Evolutionary conservation across 1,140 invertebrate species (phyloP).

Genomic region (Fopius arisanus): DNA sequence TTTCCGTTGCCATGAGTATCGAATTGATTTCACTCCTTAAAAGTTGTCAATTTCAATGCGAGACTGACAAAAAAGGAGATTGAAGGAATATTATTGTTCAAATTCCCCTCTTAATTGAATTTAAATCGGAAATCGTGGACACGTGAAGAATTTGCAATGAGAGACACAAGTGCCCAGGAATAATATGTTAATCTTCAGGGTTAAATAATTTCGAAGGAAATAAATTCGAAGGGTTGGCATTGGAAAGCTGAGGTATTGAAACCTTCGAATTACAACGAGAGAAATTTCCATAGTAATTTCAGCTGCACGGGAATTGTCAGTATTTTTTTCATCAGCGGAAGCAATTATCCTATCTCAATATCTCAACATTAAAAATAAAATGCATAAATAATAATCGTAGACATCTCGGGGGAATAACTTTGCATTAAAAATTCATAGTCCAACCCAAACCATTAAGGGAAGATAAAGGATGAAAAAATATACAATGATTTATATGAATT

Average conservation of each 20-base stretch:
- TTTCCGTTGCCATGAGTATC: neutral
- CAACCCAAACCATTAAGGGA: neutral
- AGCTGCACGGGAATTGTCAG: no score
- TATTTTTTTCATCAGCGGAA: no score
- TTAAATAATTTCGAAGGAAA: neutral
- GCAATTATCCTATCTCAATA: no score
- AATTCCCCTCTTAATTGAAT: neutral
- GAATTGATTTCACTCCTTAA: neutral
- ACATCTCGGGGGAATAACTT: neutral
- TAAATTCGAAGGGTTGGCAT: no score
- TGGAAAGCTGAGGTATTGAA: no score
- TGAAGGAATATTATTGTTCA: neutral
- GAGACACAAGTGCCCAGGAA: neutral
- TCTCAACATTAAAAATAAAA: no score
- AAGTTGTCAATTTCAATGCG: neutral
- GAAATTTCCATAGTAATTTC: no score
- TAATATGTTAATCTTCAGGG: neutral
- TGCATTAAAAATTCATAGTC: neutral
- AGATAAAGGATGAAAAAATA: neutral
- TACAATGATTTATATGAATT: neutral
- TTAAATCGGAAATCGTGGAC: neutral
- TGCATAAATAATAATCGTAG: no score
- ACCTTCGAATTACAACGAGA: no score
- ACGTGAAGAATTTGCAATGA: neutral
- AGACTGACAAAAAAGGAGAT: neutral